phyloP scores from a whole-genome alignment of 2,113 vertebrate species.

The Corythoichthys intestinalis region DNA sequence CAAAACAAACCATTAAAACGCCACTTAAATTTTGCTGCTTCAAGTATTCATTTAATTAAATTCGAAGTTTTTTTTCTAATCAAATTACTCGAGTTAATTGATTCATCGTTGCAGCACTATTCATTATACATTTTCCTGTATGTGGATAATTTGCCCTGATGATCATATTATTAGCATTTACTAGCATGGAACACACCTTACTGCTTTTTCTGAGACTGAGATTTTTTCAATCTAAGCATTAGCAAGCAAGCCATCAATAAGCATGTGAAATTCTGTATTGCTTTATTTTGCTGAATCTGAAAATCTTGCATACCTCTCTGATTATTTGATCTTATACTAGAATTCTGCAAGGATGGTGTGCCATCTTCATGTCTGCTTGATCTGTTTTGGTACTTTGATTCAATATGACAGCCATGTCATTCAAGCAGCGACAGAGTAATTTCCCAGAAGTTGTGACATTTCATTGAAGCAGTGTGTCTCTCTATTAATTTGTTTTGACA shows the following conservation, averaged over 20 bases:
- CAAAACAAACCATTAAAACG: too few relatives aligned
- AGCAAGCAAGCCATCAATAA: constrained; percentile 26
- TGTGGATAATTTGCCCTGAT: constrained; percentile 24
- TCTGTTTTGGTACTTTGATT: constrained; percentile 29
- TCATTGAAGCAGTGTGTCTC: constrained; percentile 31
- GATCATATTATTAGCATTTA: constrained; percentile 44
- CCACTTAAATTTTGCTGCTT: too few relatives aligned
- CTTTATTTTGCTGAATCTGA: constrained; percentile 21
- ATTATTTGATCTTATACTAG: constrained; percentile 45
- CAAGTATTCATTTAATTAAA: too few relatives aligned
- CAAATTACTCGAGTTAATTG: too few relatives aligned
- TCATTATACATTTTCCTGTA: constrained; percentile 8
- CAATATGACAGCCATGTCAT: constrained; percentile 41
- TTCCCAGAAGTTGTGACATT: constrained; percentile 37
- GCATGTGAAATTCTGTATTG: constrained; percentile 24
- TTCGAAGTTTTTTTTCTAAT: too few relatives aligned
- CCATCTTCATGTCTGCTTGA: constrained; percentile 31
- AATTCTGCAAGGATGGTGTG: constrained; percentile 27
- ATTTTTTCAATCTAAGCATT: constrained; percentile 8
- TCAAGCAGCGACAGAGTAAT: constrained; percentile 38
- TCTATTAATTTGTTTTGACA: constrained; percentile 31
- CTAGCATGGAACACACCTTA: constrained; percentile 44
- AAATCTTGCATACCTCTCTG: constrained; percentile 38
- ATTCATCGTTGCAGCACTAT: too few relatives aligned
- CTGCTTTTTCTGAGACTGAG: constrained; percentile 37